These are phyloP conservation scores for Zootermopsis nevadensis DNA, from an alignment of 2,888 invertebrate genomes.

Conservation along the genomic window DNA sequence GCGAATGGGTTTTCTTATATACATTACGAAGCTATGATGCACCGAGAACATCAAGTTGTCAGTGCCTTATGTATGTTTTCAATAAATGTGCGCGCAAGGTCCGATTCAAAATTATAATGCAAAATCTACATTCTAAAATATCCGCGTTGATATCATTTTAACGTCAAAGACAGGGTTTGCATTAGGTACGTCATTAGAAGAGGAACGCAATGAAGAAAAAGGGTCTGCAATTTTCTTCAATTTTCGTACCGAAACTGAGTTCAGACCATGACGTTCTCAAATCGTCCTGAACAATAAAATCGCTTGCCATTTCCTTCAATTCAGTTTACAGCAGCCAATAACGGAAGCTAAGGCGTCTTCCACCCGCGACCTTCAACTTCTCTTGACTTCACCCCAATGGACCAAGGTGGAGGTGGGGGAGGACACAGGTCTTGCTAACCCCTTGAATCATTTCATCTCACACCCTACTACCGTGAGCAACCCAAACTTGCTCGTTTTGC, in stretches of 20 bases:
- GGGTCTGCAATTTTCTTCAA: not conserved
- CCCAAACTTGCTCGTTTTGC: slow-evolving; percentile 33
- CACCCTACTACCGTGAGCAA: slow-evolving; percentile 19
- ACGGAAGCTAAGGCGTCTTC: not conserved
- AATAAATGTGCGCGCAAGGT: no score
- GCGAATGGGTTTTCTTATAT: no score
- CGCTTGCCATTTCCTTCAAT: slow-evolving; percentile 33
- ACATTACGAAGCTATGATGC: no score
- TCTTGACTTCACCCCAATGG: slow-evolving; percentile 12
- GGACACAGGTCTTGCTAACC: slow-evolving; percentile 26
- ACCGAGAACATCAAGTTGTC: no score
- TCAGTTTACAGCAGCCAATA: slow-evolving; percentile 37
- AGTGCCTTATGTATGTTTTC: no score
- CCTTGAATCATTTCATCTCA: slow-evolving; percentile 38
- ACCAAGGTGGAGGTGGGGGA: not conserved
- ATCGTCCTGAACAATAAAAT: slow-evolving; percentile 28
- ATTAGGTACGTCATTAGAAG: not conserved
- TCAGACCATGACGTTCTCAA: slow-evolving; percentile 19
- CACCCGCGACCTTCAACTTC: slow-evolving; percentile 8
- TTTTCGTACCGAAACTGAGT: not conserved
- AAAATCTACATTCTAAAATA: not conserved
- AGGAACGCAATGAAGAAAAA: not conserved
- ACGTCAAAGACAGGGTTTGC: not conserved
- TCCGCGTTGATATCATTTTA: not conserved
- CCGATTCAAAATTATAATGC: not conserved